A percentile compares a stretch with the other conserved stretches of the same genome.
Evolutionary conservation across 2,113 vertebrate genomes (phyloP).

Genomic region (Pterocles burchelli): DNA sequence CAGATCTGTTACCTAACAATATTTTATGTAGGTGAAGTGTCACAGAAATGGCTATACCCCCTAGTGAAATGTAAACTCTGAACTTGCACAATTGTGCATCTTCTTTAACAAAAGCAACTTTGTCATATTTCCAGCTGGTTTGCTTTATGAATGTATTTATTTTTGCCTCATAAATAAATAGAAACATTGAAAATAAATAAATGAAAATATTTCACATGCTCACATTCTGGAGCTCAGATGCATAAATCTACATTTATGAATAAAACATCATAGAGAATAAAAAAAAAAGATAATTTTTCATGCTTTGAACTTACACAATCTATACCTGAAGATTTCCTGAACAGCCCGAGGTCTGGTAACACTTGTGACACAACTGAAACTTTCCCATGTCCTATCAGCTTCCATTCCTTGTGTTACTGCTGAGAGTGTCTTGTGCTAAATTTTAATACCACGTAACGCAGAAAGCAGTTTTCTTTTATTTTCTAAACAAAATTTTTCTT

Average conservation of each 20-base stretch:
- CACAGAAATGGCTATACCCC: neutral
- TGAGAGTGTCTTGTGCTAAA: neutral
- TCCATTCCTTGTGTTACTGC: neutral
- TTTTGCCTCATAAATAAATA: neutral
- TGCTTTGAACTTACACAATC: neutral
- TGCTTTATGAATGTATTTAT: neutral
- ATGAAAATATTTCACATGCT: neutral
- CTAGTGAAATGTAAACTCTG: slow-evolving; percentile 15
- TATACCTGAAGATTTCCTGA: neutral
- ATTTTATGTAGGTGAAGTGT: slow-evolving; percentile 51
- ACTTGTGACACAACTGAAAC: neutral
- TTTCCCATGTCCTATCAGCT: neutral
- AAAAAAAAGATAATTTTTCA: neutral
- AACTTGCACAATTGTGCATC: neutral
- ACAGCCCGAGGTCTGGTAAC: neutral
- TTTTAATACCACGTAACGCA: neutral
- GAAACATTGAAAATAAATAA: neutral
- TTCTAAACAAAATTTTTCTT: slow-evolving; percentile 68
- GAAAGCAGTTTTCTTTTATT: slow-evolving; percentile 69
- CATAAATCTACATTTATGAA: neutral
- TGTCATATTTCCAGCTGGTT: neutral
- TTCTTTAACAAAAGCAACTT: neutral
- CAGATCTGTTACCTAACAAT: neutral
- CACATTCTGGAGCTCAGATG: neutral
- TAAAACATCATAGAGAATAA: neutral